These are phyloP conservation scores for Drosophila kuntzei DNA, from an alignment of 2,888 invertebrate species.

Conservation along the genomic window DNA sequence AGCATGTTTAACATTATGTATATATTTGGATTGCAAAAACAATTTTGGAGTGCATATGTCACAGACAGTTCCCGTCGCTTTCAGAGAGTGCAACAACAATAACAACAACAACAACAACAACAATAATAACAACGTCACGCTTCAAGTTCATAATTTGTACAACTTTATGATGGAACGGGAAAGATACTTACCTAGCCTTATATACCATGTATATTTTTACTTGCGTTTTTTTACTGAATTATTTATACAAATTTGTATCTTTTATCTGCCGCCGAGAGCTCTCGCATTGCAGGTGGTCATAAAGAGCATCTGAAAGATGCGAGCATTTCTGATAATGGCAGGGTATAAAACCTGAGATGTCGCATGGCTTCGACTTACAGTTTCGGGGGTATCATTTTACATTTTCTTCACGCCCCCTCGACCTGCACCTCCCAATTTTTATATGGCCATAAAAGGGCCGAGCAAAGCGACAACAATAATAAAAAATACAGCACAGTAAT, in stretches of 20 bases:
- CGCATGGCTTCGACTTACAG: slow-evolving; percentile 36
- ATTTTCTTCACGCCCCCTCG: too few species aligned
- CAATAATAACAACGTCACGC: slow-evolving; percentile 43
- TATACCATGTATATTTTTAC: neutral
- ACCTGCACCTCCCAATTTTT: slow-evolving; percentile 28
- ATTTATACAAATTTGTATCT: slow-evolving; percentile 67
- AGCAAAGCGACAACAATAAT: slow-evolving; percentile 44
- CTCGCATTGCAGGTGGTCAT: slow-evolving; percentile 74
- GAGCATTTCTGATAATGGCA: slow-evolving; percentile 66
- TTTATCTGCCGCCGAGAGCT: slow-evolving; percentile 31
- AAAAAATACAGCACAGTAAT: slow-evolving; percentile 69
- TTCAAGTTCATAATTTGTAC: slow-evolving; percentile 70
- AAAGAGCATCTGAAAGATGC: slow-evolving; percentile 56
- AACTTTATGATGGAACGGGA: slow-evolving; percentile 51
- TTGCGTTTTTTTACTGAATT: slow-evolving; percentile 44
- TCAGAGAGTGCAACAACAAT: slow-evolving; percentile 35
- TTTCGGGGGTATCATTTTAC: slow-evolving; percentile 23
- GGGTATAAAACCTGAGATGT: slow-evolving; percentile 66
- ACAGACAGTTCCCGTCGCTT: slow-evolving; percentile 29
- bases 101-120: slow-evolving; percentile 34
- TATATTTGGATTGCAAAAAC: slow-evolving; percentile 44
- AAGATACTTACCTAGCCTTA: slow-evolving; percentile 11
- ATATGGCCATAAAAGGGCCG: slow-evolving; percentile 69
- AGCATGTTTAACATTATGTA: slow-evolving; percentile 26
- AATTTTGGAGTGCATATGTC: slow-evolving; percentile 70